A percentile compares a stretch with the other conserved stretches of the same genome.
Evolutionary conservation across 2,888 invertebrate species (phyloP).

Genomic region (Zygothrica quintamaculata): DNA sequence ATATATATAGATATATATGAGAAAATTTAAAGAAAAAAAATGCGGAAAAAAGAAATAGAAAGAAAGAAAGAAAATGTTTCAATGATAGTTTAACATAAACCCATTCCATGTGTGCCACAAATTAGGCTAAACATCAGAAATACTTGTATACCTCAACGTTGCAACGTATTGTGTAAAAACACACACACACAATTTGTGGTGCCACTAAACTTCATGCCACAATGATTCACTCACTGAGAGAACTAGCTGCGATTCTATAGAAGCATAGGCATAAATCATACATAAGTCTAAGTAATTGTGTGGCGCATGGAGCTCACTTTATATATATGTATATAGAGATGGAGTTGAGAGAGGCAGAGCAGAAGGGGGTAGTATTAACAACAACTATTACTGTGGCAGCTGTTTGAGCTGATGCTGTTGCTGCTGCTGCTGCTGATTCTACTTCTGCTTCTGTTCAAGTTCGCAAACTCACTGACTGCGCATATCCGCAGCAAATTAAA

Average conservation of each 20-base stretch:
- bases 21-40: too few relatives aligned
- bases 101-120: slow-evolving; percentile 14
- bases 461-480: slow-evolving; percentile 74
- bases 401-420: slow-evolving; percentile 26
- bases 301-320: slow-evolving; percentile 39
- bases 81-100: not conserved
- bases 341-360: not conserved
- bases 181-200: not conserved
- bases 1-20: too few relatives aligned
- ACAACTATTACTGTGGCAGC: slow-evolving; percentile 9
- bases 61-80: too few relatives aligned
- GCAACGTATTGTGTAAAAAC: slow-evolving; percentile 13
- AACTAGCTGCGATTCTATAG: slow-evolving; percentile 11
- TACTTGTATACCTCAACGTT: slow-evolving; percentile 4
- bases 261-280: slow-evolving; percentile 52
- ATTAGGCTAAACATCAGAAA: slow-evolving; percentile 43
- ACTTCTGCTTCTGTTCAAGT: slow-evolving; percentile 57
- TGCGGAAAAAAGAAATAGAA: too few relatives aligned
- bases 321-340: slow-evolving; percentile 5
- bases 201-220: slow-evolving; percentile 5
- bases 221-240: slow-evolving; percentile 1
- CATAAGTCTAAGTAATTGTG: slow-evolving; percentile 76
- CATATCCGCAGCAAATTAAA: slow-evolving; percentile 82
- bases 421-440: slow-evolving; percentile 45
- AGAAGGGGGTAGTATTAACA: slow-evolving; percentile 6